phyloP scores from a whole-genome alignment of 2,113 vertebrate species.

The Cavia porcellus region DNA sequence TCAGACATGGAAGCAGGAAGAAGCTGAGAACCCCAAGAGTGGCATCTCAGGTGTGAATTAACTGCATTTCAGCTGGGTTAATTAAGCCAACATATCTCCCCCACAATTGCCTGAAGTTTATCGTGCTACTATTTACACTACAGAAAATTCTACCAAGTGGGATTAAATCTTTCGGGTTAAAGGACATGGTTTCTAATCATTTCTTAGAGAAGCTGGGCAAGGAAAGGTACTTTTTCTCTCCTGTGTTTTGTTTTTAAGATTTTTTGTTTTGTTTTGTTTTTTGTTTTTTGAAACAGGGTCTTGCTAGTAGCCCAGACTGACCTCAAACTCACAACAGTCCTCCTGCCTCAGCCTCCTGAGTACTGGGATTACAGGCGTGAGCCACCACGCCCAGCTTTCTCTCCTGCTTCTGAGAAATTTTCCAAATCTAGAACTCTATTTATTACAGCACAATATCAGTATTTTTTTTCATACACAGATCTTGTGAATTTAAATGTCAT shows the following conservation, averaged over 20 bases:
- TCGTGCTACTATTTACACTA: background rate
- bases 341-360: background rate
- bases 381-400: background rate
- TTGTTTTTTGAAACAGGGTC: background rate
- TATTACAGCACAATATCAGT: background rate
- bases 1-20: constrained; percentile 42
- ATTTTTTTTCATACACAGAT: background rate
- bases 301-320: background rate
- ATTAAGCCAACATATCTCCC: constrained; percentile 1
- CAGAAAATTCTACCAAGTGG: background rate
- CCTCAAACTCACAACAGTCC: background rate
- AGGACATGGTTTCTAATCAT: background rate
- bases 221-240: background rate
- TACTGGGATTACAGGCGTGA: background rate
- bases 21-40: constrained; percentile 47
- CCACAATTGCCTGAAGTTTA: background rate
- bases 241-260: background rate
- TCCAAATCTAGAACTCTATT: background rate
- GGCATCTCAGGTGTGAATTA: constrained; percentile 12
- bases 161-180: constrained; percentile 25
- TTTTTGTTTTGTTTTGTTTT: background rate
- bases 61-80: constrained; percentile 13
- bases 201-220: background rate
- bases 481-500: constrained; percentile 4
- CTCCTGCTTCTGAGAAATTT: background rate